phyloP scores from a whole-genome alignment of 2,888 invertebrate species.

The Eupithecia abbreviata region DNA sequence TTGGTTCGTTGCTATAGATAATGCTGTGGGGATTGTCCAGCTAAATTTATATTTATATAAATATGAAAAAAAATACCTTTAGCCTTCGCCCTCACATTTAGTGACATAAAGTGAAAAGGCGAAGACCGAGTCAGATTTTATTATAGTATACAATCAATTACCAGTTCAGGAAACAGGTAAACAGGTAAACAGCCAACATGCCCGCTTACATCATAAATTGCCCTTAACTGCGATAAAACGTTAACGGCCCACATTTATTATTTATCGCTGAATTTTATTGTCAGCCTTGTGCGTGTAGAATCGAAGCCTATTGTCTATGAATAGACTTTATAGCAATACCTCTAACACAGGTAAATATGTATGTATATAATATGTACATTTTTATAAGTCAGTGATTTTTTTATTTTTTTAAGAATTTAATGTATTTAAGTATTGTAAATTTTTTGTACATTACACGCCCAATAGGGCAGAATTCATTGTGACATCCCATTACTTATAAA shows the following conservation, averaged over 20 bases:
- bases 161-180: slow-evolving; percentile 2
- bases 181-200: background rate
- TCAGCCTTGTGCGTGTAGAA: slow-evolving; percentile 47
- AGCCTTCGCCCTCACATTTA: no score
- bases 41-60: no score
- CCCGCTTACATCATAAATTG: slow-evolving; percentile 22
- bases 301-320: slow-evolving; percentile 45
- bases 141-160: background rate
- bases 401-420: no score
- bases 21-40: no score
- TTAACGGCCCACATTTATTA: slow-evolving; percentile 56
- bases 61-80: no score
- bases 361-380: background rate
- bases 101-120: no score
- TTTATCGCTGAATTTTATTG: slow-evolving; percentile 57
- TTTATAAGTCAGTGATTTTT: no score
- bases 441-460: no score
- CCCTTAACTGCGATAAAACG: slow-evolving; percentile 51
- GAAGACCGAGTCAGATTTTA: background rate
- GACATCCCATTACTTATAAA: no score
- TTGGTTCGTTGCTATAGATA: no score
- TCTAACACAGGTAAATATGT: slow-evolving; percentile 3
- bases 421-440: no score
- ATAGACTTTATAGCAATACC: slow-evolving; percentile 12
- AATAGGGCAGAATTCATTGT: no score